These are phyloP conservation scores for Pangasianodon gigas DNA, from an alignment of 2,113 vertebrate species.

Conservation along the genomic window DNA sequence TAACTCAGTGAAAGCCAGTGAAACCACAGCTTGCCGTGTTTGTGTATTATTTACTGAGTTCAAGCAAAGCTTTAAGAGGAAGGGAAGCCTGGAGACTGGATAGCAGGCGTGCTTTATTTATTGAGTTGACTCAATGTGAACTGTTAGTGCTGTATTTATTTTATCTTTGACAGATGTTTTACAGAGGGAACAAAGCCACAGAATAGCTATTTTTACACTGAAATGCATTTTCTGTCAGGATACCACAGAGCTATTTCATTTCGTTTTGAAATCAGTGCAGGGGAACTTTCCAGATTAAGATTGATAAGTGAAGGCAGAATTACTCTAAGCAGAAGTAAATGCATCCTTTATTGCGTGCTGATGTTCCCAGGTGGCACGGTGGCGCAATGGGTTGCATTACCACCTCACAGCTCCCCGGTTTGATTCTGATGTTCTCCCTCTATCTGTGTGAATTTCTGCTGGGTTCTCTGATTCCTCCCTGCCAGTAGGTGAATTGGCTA, in stretches of 20 bases:
- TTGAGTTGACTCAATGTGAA: slow-evolving; percentile 50
- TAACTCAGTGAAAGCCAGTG: slow-evolving; percentile 17
- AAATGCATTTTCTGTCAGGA: slow-evolving; percentile 4
- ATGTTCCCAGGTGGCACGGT: not conserved
- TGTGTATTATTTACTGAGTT: slow-evolving; percentile 31
- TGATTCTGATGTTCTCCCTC: not conserved
- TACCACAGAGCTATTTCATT: not conserved
- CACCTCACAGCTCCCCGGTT: not conserved
- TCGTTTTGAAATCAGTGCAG: not conserved
- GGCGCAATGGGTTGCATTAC: not conserved
- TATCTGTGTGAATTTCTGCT: not conserved
- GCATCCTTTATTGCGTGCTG: not conserved
- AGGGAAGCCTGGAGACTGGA: slow-evolving; percentile 6
- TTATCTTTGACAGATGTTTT: slow-evolving; percentile 44
- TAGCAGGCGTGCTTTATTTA: slow-evolving; percentile 54
- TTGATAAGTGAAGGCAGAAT: not conserved
- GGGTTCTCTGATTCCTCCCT: not conserved
- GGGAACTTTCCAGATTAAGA: slow-evolving; percentile 11
- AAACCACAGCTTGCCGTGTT: not conserved
- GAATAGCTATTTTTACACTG: slow-evolving; percentile 26
- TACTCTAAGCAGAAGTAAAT: slow-evolving; percentile 21
- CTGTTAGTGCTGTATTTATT: slow-evolving; percentile 59
- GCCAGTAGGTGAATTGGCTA: not conserved
- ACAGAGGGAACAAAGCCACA: slow-evolving; percentile 52
- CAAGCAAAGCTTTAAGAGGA: slow-evolving; percentile 40